Evolutionary conservation across 2,888 invertebrate genomes (phyloP), one percentile per base, ranked within the genome.

Genomic region (Chrysopilus asiliformis): DNA sequence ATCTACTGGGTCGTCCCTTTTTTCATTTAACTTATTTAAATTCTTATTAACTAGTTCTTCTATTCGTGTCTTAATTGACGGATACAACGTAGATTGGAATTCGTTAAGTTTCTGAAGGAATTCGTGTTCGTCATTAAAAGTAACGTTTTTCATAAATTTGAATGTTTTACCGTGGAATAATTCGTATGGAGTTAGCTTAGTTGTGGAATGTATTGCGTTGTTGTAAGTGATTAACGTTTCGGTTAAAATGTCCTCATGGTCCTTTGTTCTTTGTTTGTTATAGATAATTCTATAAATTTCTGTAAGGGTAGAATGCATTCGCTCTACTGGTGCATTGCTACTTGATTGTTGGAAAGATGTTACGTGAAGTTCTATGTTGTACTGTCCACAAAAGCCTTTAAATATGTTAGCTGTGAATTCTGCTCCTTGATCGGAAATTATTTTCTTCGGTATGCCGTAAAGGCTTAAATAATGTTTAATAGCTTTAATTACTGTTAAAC

Each of bases 341-440:
- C 27, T 33, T 4, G 43, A 30, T 31, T 45, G 42, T 18, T 44
- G 41, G 17, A 42, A 44, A 10, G 44, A 46, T 1, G 41, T 43
- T n/a, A 26, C 4, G 22, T 45, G 43, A 3, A 42, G 24, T n/a
- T 26, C 8, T 15, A 32, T 32, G 3, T 12, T 12, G 24, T 32
- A 32, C 20, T 34, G 37, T 15, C 17, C 36, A 18, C 40, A 44
- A 32, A 44, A 44, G 16, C 43, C 42, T 13, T 41, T 42, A 15
- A 41, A 28, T 3, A 43, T 43, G 18, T 37, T 36, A 8, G 38
- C 32, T 19, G 19, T 31, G 14, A 42, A 41, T 19, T 41, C 39
- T 2, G 39, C 16, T 1, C 43, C 36, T 34, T 42, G 40, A 26
- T 44, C 39, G 9, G 41, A 40, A 24, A 42, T 22, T 1, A 44